Evolutionary conservation across 2,888 invertebrate species (phyloP), one percentile per base, ranked within the genome.

Genomic region (Cheilosia impressa): DNA sequence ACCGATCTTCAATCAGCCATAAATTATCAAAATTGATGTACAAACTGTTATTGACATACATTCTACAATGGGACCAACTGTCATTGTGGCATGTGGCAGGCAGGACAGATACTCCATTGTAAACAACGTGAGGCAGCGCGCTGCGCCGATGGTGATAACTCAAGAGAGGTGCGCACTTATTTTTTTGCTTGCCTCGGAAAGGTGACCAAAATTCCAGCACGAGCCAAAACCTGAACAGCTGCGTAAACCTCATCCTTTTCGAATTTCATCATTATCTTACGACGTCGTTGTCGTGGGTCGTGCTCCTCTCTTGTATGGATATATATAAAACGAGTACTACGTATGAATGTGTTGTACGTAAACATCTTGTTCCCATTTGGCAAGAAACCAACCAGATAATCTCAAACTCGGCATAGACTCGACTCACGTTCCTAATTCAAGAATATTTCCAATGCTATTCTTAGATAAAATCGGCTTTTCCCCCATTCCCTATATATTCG

Each of bases 201-300:
- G 85, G 85, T 85, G 81, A 77, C 68, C 85, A 85, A 81, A 60
- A 85, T 85, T 81, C 81, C 76, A 77, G 85, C 85, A 85, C 85
- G 85, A 85, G 81, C 85, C 85, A 85, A 81, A 75, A 68, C 57
- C 17, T 24, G 52, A 77, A 85, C 85, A 85, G 85, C 85, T 85
- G 85, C 85, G 65, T 77, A 66, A 76, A 81, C 76, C 53, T 71
- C 71, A 81, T 81, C 62, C 81, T 81, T 66, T 85, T 57, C 71
- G 76, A 85, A 68, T 38, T 38, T 63, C 73, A 83, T 85, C 71
- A 81, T 81, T 77, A 85, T 77, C 80, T 77, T 66, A 41, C 43
- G 10, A 58, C 31, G 10, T 66, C 31, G 31, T 31, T 9, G 31
- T 31, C 22, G 22, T 31, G 31, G 31, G 31, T 31, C 60, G 52